phyloP scores from a whole-genome alignment of 2,888 invertebrate species.

The Patella caerulea region DNA sequence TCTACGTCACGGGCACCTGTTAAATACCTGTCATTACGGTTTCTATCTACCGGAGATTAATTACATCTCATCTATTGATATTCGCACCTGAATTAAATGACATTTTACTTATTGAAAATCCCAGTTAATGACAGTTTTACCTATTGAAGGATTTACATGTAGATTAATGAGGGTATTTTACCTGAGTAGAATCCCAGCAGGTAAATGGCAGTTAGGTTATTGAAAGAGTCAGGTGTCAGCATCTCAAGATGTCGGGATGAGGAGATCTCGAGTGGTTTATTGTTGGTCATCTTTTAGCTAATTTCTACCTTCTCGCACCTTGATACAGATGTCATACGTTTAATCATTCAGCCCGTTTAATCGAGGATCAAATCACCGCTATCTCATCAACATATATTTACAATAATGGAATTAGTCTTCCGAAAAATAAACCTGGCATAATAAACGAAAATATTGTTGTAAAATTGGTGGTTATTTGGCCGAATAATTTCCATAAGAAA shows the following conservation, averaged over 20 bases:
- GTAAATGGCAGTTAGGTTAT: not conserved
- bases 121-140: no score
- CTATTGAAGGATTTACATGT: no score
- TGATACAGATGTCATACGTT: no score
- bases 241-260: not conserved
- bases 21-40: conserved; percentile 7
- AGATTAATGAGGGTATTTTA: no score
- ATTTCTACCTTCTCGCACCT: no score
- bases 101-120: conserved; percentile 1
- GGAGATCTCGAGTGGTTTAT: not conserved
- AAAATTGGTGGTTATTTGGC: no score
- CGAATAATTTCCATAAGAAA: no score
- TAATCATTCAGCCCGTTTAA: not conserved
- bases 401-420: no score
- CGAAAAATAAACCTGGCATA: no score
- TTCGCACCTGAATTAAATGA: not conserved
- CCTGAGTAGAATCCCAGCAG: no score
- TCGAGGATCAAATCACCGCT: not conserved
- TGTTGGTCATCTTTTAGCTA: no score
- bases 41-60: not conserved
- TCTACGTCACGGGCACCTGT: not conserved
- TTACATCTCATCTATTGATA: conserved; percentile 1
- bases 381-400: not conserved
- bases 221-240: not conserved
- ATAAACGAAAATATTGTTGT: no score